phyloP scores from a whole-genome alignment of 2,797 vertebrate species.

The Enteromius afrohamiltoni region DNA sequence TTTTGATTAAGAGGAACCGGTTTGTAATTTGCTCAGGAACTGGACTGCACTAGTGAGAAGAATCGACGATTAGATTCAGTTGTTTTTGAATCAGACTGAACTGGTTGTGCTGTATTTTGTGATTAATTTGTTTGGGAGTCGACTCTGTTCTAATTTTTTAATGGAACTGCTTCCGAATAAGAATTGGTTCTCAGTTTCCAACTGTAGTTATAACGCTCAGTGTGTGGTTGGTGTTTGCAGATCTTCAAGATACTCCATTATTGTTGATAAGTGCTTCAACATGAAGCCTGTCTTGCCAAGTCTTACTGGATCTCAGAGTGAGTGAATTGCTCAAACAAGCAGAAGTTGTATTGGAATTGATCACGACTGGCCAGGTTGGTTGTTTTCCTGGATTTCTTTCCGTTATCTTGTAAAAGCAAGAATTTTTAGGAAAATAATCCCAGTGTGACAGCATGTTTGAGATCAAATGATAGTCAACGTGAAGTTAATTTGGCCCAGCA shows the following conservation, averaged over 20 bases:
- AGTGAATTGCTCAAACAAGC: slow-evolving; percentile 61
- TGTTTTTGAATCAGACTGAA: background rate
- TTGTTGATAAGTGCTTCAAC: slow-evolving; percentile 64
- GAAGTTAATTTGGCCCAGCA: slow-evolving; percentile 44
- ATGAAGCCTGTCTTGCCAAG: slow-evolving; percentile 73
- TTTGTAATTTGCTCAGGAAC: background rate
- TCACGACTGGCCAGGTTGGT: slow-evolving; percentile 60
- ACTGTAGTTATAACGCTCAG: background rate
- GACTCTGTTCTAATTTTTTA: background rate
- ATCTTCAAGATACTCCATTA: slow-evolving; percentile 70
- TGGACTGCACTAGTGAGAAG: background rate
- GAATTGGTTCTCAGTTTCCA: background rate
- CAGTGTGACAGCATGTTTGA: slow-evolving; percentile 52
- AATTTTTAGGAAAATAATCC: slow-evolving; percentile 27
- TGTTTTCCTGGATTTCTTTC: slow-evolving; percentile 46
- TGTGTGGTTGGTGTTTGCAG: slow-evolving; percentile 65
- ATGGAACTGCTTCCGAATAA: background rate
- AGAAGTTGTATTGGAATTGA: slow-evolving; percentile 73
- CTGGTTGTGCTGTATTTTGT: background rate
- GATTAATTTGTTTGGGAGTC: background rate
- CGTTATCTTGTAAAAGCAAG: slow-evolving; percentile 20
- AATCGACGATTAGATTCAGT: background rate
- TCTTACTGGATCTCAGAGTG: slow-evolving; percentile 48
- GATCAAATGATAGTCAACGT: slow-evolving; percentile 42
- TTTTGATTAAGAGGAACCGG: background rate